phyloP scores from a whole-genome alignment of 92 coral and sea anemone species.

The Porites evermanni region DNA sequence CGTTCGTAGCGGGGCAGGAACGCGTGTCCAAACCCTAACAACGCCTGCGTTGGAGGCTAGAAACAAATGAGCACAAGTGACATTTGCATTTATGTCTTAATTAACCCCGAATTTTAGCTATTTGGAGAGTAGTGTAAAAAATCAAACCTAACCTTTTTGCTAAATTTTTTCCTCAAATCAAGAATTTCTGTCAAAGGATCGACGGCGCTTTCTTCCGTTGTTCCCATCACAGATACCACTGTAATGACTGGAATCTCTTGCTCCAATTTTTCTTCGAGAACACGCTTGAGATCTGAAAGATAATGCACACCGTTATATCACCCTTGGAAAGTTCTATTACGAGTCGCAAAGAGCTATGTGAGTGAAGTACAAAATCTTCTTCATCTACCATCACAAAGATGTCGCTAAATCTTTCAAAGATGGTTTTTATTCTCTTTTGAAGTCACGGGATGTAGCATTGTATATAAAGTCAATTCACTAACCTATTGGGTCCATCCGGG shows the following conservation, averaged over 20 bases:
- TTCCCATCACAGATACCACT: conserved; percentile 86
- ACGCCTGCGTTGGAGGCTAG: too few species aligned
- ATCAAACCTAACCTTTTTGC: conserved; percentile 59
- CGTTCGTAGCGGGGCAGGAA: too few species aligned
- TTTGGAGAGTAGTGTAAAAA: background rate
- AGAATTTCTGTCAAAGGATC: conserved; percentile 84
- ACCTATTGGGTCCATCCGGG: conserved; percentile 79
- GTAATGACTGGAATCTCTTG: conserved; percentile 72
- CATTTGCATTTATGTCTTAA: background rate
- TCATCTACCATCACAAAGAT: background rate
- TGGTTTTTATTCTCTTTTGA: background rate
- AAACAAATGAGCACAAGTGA: background rate
- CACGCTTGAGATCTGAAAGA: conserved; percentile 49
- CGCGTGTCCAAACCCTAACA: too few species aligned
- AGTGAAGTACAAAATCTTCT: too few species aligned
- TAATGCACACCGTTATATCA: background rate
- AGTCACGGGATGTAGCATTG: too few species aligned
- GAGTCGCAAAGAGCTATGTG: too few species aligned
- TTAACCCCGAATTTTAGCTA: background rate
- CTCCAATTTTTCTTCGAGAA: conserved; percentile 49
- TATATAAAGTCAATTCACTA: background rate
- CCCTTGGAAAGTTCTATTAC: too few species aligned
- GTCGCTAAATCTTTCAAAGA: background rate
- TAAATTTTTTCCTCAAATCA: conserved; percentile 63
- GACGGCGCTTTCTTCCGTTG: conserved; percentile 92